Base-by-base conservation (phyloP, 2,113 vertebrate genomes). In the Cathartes aura region DNA sequence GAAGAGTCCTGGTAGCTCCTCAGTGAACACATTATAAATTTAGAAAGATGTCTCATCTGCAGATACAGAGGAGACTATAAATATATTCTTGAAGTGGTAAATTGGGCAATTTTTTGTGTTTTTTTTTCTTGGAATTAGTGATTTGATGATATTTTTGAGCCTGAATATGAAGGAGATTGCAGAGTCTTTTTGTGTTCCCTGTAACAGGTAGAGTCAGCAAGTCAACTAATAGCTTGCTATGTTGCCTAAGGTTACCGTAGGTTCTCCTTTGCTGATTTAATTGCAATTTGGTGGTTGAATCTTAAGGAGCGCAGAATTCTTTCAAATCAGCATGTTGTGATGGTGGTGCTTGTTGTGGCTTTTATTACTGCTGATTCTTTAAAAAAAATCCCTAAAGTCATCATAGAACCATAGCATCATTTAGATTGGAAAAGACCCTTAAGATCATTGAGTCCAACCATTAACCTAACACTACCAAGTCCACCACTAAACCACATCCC, bases 401-500 rank as follows among this genome's bases (percentile, higher is more conserved):
- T n/a, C 0, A 0, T 15, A 59, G 34, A 19, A 30, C 12, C 36
- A 34, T 2, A 24, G 45, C 73, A 53, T 43, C 2, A 60, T 87
- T 90, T 66, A 40, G 6, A 11, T 53, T 59, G 43, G 42, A 73
- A 89, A 89, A 72, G 16, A 38, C 21, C 8, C 26, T 20, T 21
- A 42, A 42, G 34, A 32, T 38, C 22, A 30, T 9, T 1, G 5
- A 23, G 32, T 34, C 26, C 63, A 68, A 9, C n/a, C 0, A 0
- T 34, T 72, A 14, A 15, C 21, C 11, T 32, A 66, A 18, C 10
- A 11, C n/a, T 82, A 20, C 17, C 38, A 78, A 34, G 4, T 17
- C n/a, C 21, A 50, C 29, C 59, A 53, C 42, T 68, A 68, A 78
- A 32, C 11, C 12, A 6, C 15, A 8, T 67, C 47, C 34, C 26